These are phyloP conservation scores for Trichonephila clavata DNA, from an alignment of 1,140 invertebrate genomes.

Conservation along the genomic window DNA sequence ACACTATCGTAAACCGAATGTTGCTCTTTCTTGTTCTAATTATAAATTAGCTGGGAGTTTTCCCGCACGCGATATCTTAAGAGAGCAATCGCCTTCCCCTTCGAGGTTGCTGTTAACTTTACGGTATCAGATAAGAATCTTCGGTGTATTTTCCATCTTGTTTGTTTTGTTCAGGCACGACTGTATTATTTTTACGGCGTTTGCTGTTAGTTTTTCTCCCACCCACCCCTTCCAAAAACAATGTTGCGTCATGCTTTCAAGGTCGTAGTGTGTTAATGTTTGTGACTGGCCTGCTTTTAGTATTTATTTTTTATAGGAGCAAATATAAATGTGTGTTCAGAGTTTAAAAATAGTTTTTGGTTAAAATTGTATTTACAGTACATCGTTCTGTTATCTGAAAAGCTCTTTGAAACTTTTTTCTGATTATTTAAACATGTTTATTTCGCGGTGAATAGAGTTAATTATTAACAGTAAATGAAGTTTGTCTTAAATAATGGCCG, in stretches of 20 bases:
- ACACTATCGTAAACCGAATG: conserved; percentile 18
- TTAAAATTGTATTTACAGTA: too few relatives aligned
- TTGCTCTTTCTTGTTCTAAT: conserved; percentile 14
- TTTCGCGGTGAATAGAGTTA: too few relatives aligned
- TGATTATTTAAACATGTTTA: too few relatives aligned
- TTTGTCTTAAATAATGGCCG: too few relatives aligned
- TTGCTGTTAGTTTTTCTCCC: not conserved
- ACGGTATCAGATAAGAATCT: conserved; percentile 3
- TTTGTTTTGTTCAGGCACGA: conserved; percentile 3
- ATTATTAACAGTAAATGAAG: too few relatives aligned
- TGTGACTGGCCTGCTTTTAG: too few relatives aligned
- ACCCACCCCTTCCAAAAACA: too few relatives aligned
- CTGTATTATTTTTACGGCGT: not conserved
- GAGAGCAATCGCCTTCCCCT: not conserved
- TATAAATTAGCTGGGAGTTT: not conserved
- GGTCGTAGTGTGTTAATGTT: not conserved
- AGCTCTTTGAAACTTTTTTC: too few relatives aligned
- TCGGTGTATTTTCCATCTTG: not conserved
- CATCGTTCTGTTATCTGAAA: too few relatives aligned
- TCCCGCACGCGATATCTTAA: conserved; percentile 9
- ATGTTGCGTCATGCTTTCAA: not conserved
- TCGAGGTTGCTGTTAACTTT: conserved; percentile 26
- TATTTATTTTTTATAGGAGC: too few relatives aligned
- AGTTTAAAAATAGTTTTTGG: too few relatives aligned
- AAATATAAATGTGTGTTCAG: too few relatives aligned